Percentiles rank a stretch among this genome's conserved stretches.
These are phyloP conservation scores for Alces alces DNA, from an alignment of 2,113 vertebrate genomes.

Conservation along the genomic window DNA sequence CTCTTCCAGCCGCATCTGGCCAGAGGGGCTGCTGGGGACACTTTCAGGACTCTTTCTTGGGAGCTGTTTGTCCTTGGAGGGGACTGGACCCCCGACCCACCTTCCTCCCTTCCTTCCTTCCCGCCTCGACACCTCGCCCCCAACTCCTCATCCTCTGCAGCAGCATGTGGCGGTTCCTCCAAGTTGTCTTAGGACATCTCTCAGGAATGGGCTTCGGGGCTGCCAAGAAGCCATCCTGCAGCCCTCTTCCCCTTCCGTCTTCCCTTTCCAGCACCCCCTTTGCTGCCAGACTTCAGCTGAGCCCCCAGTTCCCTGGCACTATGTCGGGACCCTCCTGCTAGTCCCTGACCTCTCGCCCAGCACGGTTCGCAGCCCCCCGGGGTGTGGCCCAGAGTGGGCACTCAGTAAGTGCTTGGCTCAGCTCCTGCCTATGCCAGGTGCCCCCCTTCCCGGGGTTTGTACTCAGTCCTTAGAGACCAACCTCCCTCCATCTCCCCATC, in stretches of 20 bases:
- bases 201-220: background rate
- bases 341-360: background rate
- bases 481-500: background rate
- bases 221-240: background rate
- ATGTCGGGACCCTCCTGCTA: background rate
- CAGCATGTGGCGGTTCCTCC: background rate
- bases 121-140: background rate
- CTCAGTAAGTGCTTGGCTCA: background rate
- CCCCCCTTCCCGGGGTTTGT: rapidly evolving
- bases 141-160: background rate
- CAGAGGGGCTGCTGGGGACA: background rate
- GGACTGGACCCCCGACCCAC: background rate
- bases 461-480: background rate
- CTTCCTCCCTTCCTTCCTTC: background rate
- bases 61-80: background rate
- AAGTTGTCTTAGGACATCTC: background rate
- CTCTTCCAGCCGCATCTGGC: background rate
- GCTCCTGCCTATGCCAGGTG: background rate
- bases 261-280: background rate
- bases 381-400: background rate
- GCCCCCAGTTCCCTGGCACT: background rate
- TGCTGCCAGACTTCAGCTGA: background rate
- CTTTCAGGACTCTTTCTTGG: no score
- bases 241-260: background rate
- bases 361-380: background rate